Conservation (phyloP, 2,888 invertebrate genomes). For the Eremobia ochroleuca region DNA sequence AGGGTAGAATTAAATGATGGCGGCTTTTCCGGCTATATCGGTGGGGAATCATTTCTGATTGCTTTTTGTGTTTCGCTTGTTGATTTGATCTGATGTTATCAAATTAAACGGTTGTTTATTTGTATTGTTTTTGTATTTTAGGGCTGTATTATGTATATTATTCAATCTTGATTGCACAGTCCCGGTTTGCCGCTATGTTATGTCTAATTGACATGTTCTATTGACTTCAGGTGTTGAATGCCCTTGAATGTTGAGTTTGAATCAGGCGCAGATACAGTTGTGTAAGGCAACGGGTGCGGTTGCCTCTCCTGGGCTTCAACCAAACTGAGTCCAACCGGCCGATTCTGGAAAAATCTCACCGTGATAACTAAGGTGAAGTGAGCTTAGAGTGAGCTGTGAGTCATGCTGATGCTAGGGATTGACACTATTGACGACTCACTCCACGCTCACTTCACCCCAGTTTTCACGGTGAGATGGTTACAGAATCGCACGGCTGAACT, state of each 20-base stretch:
- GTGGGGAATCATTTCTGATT: slow-evolving; percentile 15
- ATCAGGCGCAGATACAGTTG: background rate
- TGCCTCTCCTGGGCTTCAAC: no score
- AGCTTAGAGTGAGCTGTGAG: no score
- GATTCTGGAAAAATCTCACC: no score
- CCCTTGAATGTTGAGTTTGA: background rate
- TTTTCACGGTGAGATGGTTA: no score
- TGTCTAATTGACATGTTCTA: no score
- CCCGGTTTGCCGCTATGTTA: background rate
- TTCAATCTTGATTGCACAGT: background rate
- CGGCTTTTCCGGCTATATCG: slow-evolving; percentile 22
- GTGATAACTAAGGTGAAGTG: no score
- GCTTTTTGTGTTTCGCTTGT: slow-evolving; percentile 9
- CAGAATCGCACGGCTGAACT: no score
- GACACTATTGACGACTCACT: no score
- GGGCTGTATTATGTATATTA: background rate
- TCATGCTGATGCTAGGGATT: no score
- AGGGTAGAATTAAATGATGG: slow-evolving; percentile 29
- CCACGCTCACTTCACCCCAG: no score
- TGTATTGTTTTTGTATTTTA: background rate
- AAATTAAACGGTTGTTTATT: background rate
- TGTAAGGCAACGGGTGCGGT: no score
- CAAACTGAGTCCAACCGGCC: no score
- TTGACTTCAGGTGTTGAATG: background rate
- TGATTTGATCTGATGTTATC: slow-evolving; percentile 3